Conservation (phyloP, 2,113 vertebrate species). For the Anolis sagrei region DNA sequence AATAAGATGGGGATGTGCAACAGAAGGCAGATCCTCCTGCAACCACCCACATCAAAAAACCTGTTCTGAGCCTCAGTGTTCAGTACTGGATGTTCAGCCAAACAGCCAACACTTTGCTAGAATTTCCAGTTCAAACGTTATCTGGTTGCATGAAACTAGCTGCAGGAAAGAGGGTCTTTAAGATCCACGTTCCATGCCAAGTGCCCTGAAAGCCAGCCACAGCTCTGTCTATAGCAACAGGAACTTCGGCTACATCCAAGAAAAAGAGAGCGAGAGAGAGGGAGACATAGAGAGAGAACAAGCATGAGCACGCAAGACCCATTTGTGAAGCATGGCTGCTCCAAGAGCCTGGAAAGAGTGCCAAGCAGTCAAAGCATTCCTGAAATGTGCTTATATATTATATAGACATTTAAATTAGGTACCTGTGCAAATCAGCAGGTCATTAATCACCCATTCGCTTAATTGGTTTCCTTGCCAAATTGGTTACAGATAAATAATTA, state of each 20-base stretch:
- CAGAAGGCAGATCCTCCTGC: not conserved
- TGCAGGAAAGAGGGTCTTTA: not conserved
- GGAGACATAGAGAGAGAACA: no score
- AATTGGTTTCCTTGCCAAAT: conserved; percentile 77
- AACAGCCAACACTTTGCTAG: not conserved
- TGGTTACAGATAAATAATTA: conserved; percentile 79
- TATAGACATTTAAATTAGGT: conserved; percentile 76
- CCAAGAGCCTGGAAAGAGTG: not conserved
- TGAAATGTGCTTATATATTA: conserved; percentile 61
- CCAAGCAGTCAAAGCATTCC: conserved; percentile 31
- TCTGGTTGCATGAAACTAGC: not conserved
- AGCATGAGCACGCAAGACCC: not conserved
- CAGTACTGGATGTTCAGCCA: not conserved
- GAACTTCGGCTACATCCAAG: not conserved
- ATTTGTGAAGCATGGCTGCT: not conserved
- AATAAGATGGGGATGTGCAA: not conserved
- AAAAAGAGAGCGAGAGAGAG: no score
- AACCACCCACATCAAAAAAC: not conserved
- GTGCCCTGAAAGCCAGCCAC: not conserved
- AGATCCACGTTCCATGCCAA: not conserved
- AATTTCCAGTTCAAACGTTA: no score
- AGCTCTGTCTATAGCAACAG: not conserved
- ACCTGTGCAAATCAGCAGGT: conserved; percentile 68
- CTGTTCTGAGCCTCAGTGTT: not conserved
- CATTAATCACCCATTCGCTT: conserved; percentile 75